Evolutionary conservation across 2,888 invertebrate species (phyloP).

Genomic region (Elegia similella): DNA sequence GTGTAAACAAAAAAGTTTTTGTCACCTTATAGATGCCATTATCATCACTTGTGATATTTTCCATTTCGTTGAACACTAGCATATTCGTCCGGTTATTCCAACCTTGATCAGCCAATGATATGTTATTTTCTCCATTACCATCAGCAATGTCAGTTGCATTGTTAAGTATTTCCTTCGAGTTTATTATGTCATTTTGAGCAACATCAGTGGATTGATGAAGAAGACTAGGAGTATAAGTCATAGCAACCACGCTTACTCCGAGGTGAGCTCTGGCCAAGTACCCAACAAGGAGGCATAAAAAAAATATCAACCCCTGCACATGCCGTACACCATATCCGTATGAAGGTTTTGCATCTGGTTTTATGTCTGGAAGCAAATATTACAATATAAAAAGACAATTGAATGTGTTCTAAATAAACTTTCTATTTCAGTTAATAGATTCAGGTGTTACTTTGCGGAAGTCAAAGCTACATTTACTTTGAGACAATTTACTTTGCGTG

Average conservation of each 20-base stretch:
- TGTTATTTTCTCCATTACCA: background rate
- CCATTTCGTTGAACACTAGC: background rate
- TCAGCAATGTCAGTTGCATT: background rate
- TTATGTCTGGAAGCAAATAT: slow-evolving; percentile 30
- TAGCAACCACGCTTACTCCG: slow-evolving; percentile 56
- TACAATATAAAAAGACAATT: background rate
- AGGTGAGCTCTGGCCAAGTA: slow-evolving; percentile 48
- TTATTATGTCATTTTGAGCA: background rate
- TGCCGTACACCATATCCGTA: slow-evolving; percentile 56
- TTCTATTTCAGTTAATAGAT: no score
- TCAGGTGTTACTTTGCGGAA: no score
- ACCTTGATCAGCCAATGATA: no score
- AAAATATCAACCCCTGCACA: slow-evolving; percentile 41
- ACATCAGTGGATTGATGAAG: background rate
- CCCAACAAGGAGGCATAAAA: slow-evolving; percentile 34
- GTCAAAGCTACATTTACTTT: no score
- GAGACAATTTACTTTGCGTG: no score
- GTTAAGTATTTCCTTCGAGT: no score
- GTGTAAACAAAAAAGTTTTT: no score
- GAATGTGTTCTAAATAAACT: no score
- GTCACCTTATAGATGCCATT: slow-evolving; percentile 11
- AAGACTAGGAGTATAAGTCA: slow-evolving; percentile 37
- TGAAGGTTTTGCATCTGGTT: slow-evolving; percentile 19
- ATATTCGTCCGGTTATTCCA: background rate
- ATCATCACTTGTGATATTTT: slow-evolving; percentile 3